Conservation (phyloP, 2,797 vertebrate species). For the Myotis daubentonii region DNA sequence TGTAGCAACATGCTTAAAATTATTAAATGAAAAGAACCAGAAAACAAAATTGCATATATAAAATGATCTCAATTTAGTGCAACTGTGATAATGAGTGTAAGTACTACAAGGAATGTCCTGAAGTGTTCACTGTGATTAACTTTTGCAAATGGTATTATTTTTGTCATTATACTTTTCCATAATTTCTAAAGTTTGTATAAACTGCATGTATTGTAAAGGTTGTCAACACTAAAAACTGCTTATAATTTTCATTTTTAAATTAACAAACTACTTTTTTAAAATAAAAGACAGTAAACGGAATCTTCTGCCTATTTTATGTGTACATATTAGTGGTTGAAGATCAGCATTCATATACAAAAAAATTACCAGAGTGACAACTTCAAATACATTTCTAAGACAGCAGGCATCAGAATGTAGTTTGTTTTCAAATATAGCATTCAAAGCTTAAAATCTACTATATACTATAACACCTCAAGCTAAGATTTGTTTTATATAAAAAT, state of each 20-base stretch:
- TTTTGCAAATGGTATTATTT: slow-evolving; percentile 53
- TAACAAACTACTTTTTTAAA: slow-evolving; percentile 40
- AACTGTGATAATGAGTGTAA: slow-evolving; percentile 26
- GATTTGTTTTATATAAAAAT: slow-evolving; percentile 53
- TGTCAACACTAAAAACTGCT: slow-evolving; percentile 46
- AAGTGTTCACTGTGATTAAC: slow-evolving; percentile 24
- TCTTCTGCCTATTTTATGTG: slow-evolving; percentile 23
- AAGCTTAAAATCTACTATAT: slow-evolving; percentile 59
- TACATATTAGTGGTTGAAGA: slow-evolving; percentile 31
- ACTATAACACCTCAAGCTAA: background rate
- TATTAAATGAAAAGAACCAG: slow-evolving; percentile 48
- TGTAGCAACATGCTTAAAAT: slow-evolving; percentile 54
- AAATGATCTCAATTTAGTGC: slow-evolving; percentile 26
- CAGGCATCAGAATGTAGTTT: slow-evolving; percentile 22
- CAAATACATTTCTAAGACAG: slow-evolving; percentile 48
- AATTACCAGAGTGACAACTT: slow-evolving; percentile 31
- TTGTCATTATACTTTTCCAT: slow-evolving; percentile 47
- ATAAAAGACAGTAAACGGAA: slow-evolving; percentile 20
- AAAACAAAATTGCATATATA: slow-evolving; percentile 42
- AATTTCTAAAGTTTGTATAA: slow-evolving; percentile 43
- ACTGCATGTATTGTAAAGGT: slow-evolving; percentile 1
- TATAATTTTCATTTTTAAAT: slow-evolving; percentile 56
- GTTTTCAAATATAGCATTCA: slow-evolving; percentile 44
- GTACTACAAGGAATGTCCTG: slow-evolving; percentile 2
- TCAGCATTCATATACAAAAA: slow-evolving; percentile 45